Conservation (phyloP, 2,797 vertebrate genomes). For the Sebastes hubbsi region DNA sequence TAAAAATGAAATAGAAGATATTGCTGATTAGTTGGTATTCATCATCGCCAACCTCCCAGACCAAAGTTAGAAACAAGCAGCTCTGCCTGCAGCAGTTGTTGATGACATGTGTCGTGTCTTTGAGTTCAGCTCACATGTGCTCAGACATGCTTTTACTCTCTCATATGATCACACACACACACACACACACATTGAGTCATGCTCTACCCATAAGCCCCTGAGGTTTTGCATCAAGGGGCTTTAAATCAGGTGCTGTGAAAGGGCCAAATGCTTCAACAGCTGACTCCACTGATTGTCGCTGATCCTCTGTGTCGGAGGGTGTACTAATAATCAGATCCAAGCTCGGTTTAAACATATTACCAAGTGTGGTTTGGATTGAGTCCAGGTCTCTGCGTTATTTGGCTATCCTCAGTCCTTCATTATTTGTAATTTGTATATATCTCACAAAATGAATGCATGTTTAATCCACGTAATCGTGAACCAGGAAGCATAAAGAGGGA, state of each 20-base stretch:
- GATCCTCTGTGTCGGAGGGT: background rate
- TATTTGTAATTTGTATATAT: too few species aligned
- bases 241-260: background rate
- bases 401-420: too few species aligned
- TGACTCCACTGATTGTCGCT: background rate
- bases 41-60: background rate
- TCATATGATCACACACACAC: background rate
- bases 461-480: too few species aligned
- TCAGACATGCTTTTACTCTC: background rate
- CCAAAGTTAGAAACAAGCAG: background rate
- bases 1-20: background rate
- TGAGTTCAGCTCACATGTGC: constrained; percentile 35
- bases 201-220: background rate
- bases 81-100: constrained; percentile 48
- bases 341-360: too few species aligned
- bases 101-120: constrained; percentile 41
- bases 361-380: too few species aligned
- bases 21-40: background rate
- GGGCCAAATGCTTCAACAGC: constrained; percentile 15
- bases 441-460: too few species aligned
- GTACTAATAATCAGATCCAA: too few species aligned
- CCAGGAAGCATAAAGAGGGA: too few species aligned
- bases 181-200: background rate
- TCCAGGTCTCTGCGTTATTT: too few species aligned
- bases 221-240: constrained; percentile 4